These are phyloP conservation scores for Scartelaos histophorus DNA, from an alignment of 2,113 vertebrate species.

Conservation along the genomic window DNA sequence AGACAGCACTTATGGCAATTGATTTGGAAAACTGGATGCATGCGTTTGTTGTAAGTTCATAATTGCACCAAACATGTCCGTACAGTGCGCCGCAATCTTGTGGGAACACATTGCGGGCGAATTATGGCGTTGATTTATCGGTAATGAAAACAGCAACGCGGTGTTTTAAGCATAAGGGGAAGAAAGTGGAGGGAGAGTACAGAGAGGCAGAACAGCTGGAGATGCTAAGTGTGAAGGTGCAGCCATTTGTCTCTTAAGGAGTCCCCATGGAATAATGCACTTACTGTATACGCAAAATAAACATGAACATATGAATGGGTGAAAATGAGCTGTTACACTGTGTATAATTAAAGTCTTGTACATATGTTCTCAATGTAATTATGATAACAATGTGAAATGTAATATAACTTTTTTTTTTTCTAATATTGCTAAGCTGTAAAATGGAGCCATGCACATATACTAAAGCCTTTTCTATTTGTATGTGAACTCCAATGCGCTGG, in stretches of 20 bases:
- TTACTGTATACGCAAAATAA: slow-evolving; percentile 32
- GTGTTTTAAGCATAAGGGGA: slow-evolving; percentile 20
- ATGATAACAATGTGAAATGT: too few species aligned
- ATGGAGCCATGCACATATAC: not conserved
- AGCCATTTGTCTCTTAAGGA: slow-evolving; percentile 61
- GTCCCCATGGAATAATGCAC: slow-evolving; percentile 45
- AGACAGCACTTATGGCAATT: slow-evolving; percentile 37
- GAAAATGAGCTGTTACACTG: not conserved
- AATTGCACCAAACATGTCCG: not conserved
- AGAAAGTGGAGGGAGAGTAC: slow-evolving; percentile 16
- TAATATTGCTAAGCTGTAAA: not conserved
- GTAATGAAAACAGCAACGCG: slow-evolving; percentile 35
- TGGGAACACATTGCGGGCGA: slow-evolving; percentile 20
- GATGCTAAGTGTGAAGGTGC: slow-evolving; percentile 70
- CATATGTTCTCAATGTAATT: not conserved
- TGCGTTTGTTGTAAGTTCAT: not conserved
- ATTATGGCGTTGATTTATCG: slow-evolving; percentile 18
- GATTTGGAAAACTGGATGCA: slow-evolving; percentile 29
- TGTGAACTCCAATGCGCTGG: not conserved
- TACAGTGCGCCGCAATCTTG: slow-evolving; percentile 20
- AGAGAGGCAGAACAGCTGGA: slow-evolving; percentile 54
- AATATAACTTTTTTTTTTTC: too few species aligned
- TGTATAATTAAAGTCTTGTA: not conserved
- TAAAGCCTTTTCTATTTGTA: not conserved
- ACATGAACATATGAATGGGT: not conserved